Evolutionary conservation across 1,140 invertebrate genomes (phyloP).

Genomic region (Cotesia chilonis): DNA sequence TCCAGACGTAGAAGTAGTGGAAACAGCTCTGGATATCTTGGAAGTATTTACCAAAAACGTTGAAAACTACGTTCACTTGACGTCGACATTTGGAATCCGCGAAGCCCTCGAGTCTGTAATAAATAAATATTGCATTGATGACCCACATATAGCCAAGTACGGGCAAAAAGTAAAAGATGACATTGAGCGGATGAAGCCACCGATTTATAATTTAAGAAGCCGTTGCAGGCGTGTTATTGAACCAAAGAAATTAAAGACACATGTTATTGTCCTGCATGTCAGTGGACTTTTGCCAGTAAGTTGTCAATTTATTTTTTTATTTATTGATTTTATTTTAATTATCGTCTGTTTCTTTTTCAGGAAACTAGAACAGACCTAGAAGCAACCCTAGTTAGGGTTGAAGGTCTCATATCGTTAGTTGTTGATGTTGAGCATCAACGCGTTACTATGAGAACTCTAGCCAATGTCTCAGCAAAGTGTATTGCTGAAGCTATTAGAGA

Average conservation of each 20-base stretch:
- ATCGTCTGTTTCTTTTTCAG: conserved; percentile 45
- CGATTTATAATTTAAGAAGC: conserved; percentile 63
- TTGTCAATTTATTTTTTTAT: conserved; percentile 21
- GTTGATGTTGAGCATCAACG: conserved; percentile 65
- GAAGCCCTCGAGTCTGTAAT: conserved; percentile 61
- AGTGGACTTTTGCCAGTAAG: conserved; percentile 60
- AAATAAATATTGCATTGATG: conserved; percentile 56
- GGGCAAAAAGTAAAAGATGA: conserved; percentile 59
- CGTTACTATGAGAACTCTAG: conserved; percentile 63
- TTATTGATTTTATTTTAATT: not conserved
- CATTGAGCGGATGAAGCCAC: conserved; percentile 63
- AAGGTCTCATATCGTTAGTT: conserved; percentile 63
- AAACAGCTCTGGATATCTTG: conserved; percentile 57
- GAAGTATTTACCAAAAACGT: conserved; percentile 63
- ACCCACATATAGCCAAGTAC: conserved; percentile 56
- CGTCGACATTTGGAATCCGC: conserved; percentile 62
- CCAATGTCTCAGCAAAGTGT: conserved; percentile 59
- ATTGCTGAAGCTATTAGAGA: conserved; percentile 62
- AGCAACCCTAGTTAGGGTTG: conserved; percentile 60
- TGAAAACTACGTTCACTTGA: conserved; percentile 64
- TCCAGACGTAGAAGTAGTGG: conserved; percentile 57
- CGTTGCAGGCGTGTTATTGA: conserved; percentile 62
- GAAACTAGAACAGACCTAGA: conserved; percentile 63
- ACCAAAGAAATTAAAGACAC: conserved; percentile 62
- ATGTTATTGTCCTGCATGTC: conserved; percentile 61